Percentiles rank a stretch among this genome's conserved stretches.
Conservation (phyloP, 2,113 vertebrate species). For the Catagonus wagneri region DNA sequence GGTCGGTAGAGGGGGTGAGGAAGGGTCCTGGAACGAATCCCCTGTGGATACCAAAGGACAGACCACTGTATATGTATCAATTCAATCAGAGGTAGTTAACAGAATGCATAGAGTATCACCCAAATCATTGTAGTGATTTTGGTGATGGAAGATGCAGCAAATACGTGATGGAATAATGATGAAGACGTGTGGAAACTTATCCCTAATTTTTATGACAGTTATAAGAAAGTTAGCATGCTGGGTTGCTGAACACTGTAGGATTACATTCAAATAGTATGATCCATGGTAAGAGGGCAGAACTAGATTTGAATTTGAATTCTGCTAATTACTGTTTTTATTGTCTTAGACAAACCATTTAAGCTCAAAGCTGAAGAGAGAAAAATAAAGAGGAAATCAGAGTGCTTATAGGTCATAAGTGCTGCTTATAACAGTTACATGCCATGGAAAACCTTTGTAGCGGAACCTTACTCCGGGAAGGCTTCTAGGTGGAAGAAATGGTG, state of each 20-base stretch:
- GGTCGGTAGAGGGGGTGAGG: neutral
- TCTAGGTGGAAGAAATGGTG: neutral
- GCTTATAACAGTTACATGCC: neutral
- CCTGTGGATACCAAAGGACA: neutral
- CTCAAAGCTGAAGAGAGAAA: neutral
- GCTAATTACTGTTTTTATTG: neutral
- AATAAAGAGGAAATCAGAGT: neutral
- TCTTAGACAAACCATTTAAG: neutral
- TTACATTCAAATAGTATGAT: neutral
- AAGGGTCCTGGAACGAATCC: neutral
- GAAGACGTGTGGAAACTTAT: neutral
- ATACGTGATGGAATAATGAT: neutral
- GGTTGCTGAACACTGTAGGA: neutral
- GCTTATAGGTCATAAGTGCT: neutral
- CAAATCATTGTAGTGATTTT: neutral
- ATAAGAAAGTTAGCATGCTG: neutral
- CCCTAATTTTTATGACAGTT: neutral
- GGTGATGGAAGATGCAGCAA: neutral
- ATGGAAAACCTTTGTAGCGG: neutral
- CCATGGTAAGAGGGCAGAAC: neutral
- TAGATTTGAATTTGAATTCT: conserved; percentile 18
- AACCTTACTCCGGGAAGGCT: neutral
- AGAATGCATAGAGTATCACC: neutral
- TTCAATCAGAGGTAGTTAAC: neutral
- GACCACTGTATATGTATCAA: neutral